These are phyloP conservation scores for Calliphora vicina DNA, from an alignment of 1,140 invertebrate species.

Conservation along the genomic window DNA sequence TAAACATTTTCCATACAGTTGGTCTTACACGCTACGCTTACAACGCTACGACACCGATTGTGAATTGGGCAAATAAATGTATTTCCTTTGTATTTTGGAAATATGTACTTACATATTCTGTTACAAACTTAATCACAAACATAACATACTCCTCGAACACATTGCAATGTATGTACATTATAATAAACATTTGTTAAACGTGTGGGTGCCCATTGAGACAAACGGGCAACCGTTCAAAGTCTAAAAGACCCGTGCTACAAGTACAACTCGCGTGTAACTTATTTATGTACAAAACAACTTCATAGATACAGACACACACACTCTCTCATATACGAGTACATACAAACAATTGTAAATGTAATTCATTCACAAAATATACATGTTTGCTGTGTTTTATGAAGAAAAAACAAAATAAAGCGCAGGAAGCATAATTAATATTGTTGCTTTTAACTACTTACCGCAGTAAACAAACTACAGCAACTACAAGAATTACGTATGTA, in stretches of 20 bases:
- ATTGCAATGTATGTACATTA: too few species aligned
- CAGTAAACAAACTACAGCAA: background rate
- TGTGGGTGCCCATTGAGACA: constrained; percentile 12
- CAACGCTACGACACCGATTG: too few species aligned
- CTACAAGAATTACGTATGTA: background rate
- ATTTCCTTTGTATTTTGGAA: too few species aligned
- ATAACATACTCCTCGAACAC: too few species aligned
- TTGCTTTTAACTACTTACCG: constrained; percentile 16
- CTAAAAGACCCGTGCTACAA: constrained; percentile 4
- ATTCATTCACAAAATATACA: background rate
- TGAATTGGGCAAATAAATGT: too few species aligned
- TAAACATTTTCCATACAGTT: too few species aligned
- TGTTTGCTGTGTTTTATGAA: background rate
- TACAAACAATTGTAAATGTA: background rate
- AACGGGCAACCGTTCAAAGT: constrained; percentile 1
- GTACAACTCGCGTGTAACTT: constrained; percentile 4
- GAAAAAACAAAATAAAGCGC: background rate
- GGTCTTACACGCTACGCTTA: too few species aligned
- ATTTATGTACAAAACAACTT: background rate
- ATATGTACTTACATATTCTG: too few species aligned
- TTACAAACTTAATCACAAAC: too few species aligned
- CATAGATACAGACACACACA: background rate
- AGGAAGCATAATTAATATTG: constrained; percentile 24
- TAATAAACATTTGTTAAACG: background rate
- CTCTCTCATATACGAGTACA: background rate